These are phyloP conservation scores for Caenorhabditis remanei DNA, from an alignment of 1,140 invertebrate species.

Conservation along the genomic window DNA sequence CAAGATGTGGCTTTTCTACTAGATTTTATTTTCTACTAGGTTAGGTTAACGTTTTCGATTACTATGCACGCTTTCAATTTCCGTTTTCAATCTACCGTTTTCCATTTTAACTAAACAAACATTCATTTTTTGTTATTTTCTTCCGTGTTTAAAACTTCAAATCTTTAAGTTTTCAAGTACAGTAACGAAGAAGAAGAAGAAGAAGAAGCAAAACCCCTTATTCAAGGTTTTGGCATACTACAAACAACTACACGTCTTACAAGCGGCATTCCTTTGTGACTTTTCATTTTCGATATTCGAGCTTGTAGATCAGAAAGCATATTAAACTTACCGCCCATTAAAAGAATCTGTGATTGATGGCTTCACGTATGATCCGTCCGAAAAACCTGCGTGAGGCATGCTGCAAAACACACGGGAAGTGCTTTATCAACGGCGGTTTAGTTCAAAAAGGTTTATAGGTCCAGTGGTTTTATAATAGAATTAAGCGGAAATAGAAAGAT, in stretches of 20 bases:
- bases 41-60: too few species aligned
- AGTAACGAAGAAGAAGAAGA: constrained; percentile 3
- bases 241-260: neutral
- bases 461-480: neutral
- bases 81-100: neutral
- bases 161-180: constrained; percentile 32
- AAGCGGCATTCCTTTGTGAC: constrained; percentile 42
- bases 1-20: neutral
- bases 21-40: too few species aligned
- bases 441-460: constrained; percentile 48
- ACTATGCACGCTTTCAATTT: neutral
- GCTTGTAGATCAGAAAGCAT: constrained; percentile 46
- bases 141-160: neutral
- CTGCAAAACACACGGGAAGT: constrained; percentile 26
- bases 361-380: constrained; percentile 52
- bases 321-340: constrained; percentile 50
- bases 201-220: constrained; percentile 13
- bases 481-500: constrained; percentile 1
- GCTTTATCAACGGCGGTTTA: neutral
- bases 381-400: constrained; percentile 43
- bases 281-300: neutral
- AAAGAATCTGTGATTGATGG: constrained; percentile 41
- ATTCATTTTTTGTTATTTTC: neutral
- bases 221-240: constrained; percentile 17
- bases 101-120: constrained; percentile 18